Conservation (phyloP, 2,797 vertebrate genomes). For the Coranthus polyacanthus region DNA sequence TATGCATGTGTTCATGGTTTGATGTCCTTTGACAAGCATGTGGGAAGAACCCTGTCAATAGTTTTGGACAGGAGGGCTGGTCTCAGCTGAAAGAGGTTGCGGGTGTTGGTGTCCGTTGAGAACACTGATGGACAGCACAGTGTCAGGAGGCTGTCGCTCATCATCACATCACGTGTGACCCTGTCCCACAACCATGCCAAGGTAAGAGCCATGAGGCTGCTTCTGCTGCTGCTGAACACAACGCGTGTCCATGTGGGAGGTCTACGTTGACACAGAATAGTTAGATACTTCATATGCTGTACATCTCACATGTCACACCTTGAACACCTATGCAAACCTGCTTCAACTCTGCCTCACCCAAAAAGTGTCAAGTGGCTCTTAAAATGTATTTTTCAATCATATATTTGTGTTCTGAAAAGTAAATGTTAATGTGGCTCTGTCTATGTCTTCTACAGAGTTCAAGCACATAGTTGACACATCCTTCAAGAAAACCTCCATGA, state of each 20-base stretch:
- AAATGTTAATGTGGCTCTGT: no score
- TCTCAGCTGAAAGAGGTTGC: slow-evolving; percentile 72
- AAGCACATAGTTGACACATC: no score
- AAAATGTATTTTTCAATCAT: no score
- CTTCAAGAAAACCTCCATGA: no score
- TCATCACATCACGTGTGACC: slow-evolving; percentile 58
- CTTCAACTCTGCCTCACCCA: background rate
- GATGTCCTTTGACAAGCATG: slow-evolving; percentile 60
- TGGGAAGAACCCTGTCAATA: slow-evolving; percentile 39
- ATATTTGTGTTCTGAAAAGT: no score
- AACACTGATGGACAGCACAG: slow-evolving; percentile 57
- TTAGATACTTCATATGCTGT: background rate
- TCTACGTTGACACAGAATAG: background rate
- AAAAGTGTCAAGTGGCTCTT: no score
- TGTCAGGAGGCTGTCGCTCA: slow-evolving; percentile 59
- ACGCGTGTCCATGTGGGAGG: background rate
- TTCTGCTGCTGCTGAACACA: slow-evolving; percentile 9
- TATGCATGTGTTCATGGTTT: slow-evolving; percentile 9
- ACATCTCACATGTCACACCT: slow-evolving; percentile 1
- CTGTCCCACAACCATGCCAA: slow-evolving; percentile 10
- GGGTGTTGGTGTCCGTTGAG: slow-evolving; percentile 61
- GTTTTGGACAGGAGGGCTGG: slow-evolving; percentile 66
- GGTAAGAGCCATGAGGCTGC: slow-evolving; percentile 6
- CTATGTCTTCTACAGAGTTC: no score
- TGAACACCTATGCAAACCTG: background rate